Conservation (phyloP, 2,113 vertebrate species). For the Turdus rufiventris region DNA sequence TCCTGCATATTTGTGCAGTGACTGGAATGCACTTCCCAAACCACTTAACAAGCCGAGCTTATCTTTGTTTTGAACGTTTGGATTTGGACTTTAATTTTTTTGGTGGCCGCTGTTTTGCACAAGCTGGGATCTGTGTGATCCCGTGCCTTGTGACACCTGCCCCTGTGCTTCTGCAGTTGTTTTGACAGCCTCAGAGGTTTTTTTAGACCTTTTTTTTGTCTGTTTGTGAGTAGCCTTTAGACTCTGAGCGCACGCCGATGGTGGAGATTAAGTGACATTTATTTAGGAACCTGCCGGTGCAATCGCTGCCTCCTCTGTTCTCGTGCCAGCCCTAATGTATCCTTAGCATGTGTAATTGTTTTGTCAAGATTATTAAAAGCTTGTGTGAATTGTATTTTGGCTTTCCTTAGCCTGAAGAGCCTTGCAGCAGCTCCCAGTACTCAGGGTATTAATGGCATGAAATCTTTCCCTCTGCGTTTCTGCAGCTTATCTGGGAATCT, state of each 20-base stretch:
- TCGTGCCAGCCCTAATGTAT: background rate
- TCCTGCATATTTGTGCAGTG: background rate
- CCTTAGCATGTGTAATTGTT: background rate
- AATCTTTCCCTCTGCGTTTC: background rate
- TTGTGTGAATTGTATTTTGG: background rate
- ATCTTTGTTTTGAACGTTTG: background rate
- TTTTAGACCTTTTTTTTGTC: background rate
- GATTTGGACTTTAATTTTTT: background rate
- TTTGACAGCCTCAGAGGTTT: background rate
- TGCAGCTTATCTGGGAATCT: background rate
- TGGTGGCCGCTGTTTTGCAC: background rate
- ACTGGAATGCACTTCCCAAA: background rate
- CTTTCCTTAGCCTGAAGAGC: conserved; percentile 15
- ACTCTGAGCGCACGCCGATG: background rate
- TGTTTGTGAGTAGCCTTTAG: background rate
- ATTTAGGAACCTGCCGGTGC: background rate
- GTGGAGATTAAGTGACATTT: background rate
- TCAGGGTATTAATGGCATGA: background rate
- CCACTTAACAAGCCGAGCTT: background rate
- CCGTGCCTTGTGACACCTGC: background rate
- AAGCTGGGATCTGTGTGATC: background rate
- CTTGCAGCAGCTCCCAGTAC: background rate
- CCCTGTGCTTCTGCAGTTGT: background rate
- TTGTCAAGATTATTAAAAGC: conserved; percentile 2
- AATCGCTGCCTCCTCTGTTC: background rate